A percentile compares a stretch with the other conserved stretches of the same genome.
phyloP scores from a whole-genome alignment of 2,797 vertebrate species.

The Spea hammondii region DNA sequence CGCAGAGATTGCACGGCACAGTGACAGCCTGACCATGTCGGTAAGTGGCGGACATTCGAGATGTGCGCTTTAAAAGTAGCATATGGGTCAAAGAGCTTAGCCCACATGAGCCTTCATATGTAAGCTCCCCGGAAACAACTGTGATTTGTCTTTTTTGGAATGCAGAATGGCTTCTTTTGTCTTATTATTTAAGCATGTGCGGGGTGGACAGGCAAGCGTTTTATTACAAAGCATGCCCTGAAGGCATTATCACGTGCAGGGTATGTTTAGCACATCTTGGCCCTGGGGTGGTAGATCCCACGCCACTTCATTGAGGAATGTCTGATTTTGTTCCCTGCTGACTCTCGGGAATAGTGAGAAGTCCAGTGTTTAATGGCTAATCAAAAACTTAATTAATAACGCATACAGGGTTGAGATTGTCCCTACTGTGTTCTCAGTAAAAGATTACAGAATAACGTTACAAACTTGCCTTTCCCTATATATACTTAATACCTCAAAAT shows the following conservation, averaged over 20 bases:
- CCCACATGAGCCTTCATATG: neutral
- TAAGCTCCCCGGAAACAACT: neutral
- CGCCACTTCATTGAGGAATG: neutral
- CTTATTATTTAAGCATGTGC: neutral
- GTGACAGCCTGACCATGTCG: constrained; percentile 79
- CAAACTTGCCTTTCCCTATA: neutral
- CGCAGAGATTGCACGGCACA: constrained; percentile 83
- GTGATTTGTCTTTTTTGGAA: neutral
- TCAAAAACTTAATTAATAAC: constrained; percentile 36
- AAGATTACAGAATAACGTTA: neutral
- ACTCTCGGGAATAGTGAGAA: neutral
- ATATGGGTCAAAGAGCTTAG: neutral
- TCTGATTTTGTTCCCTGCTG: neutral
- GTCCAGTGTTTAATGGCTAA: neutral
- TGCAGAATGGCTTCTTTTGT: neutral
- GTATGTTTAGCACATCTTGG: neutral
- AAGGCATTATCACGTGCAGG: neutral
- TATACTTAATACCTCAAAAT: neutral
- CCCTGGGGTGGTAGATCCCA: neutral
- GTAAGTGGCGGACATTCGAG: constrained; percentile 60
- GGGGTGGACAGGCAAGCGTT: neutral
- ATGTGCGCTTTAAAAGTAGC: neutral
- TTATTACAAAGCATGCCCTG: neutral
- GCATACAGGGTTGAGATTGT: neutral
- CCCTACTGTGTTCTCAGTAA: constrained; percentile 6